Evolutionary conservation across 2,797 vertebrate species (phyloP).

Genomic region (Chelonia mydas): DNA sequence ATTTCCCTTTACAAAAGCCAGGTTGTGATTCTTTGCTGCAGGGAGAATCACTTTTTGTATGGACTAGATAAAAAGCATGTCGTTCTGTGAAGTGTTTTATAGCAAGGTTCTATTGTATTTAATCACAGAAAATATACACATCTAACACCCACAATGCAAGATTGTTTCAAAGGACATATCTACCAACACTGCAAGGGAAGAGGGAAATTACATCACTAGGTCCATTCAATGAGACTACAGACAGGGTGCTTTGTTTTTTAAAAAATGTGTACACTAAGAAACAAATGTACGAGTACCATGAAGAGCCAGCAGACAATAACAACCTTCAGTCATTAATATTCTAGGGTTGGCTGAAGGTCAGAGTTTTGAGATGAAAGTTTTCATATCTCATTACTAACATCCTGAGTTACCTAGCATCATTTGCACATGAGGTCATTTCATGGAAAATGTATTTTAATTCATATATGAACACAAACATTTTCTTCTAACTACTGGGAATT

Average conservation of each 20-base stretch:
- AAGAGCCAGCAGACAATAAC: background rate
- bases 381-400: conserved; percentile 22
- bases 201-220: background rate
- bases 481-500: background rate
- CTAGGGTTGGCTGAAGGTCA: conserved; percentile 18
- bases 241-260: background rate
- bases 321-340: background rate
- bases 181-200: background rate
- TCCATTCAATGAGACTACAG: background rate
- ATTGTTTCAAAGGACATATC: no score
- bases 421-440: conserved; percentile 23
- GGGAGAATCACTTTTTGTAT: background rate
- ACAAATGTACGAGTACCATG: background rate
- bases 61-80: background rate
- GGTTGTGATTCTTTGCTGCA: background rate
- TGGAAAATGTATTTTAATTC: conserved; percentile 4
- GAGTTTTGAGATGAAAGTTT: background rate
- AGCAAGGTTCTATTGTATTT: background rate
- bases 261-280: background rate
- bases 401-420: conserved; percentile 36
- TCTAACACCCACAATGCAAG: no score
- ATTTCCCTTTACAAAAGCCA: background rate
- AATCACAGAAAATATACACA: background rate
- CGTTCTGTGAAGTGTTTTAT: background rate
- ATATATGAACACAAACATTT: conserved; percentile 12